Evolutionary conservation across 2,113 vertebrate species (phyloP), one percentile per base, ranked within the genome.

Genomic region (Xenopus borealis): DNA sequence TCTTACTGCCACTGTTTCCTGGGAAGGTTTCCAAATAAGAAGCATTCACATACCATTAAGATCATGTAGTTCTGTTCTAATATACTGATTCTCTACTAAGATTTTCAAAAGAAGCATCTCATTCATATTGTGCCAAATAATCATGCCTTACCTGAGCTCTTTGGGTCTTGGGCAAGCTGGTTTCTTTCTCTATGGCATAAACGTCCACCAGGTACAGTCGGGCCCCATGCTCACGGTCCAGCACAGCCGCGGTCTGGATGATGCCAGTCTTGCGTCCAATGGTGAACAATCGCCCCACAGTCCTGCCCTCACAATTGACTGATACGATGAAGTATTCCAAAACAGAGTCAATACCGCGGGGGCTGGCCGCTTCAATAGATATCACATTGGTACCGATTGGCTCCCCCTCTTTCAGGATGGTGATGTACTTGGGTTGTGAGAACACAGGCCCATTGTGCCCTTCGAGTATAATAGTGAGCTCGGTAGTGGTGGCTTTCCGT

Each of bases 271-370:
- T 93, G 16, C 96, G 94, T 10, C 96, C 97, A 0, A 99, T 93
- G 71, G 94, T 96, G 82, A 99, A 99, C 80, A 99, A 94, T 46
- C 96, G 93, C 0, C 96, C 97, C 0, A 92, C 93, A 0, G 90
- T 85, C 81, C 86, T 95, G 0, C 94, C 94, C 0, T 92, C 92
- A 0, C 96, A 94, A 1, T 89, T 94, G 0, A 97, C 94, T 0
- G 95, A 93, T 72, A 98, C 96, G 0, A 99, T 97, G 78, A 95
- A 99, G 83, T 96, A 99, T 83, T 99, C 97, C 92, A 98, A 93
- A 64, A 89, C 90, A 20, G 87, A 87, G 14, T 87, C 88, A 0
- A 93, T 87, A 57, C 95, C 95, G 17, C 94, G 86, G 0, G 94
- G 92, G 79, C 95, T 98, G 0, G 94, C 88, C 0, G 96, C 96